phyloP scores from a whole-genome alignment of 1,140 invertebrate genomes.

The Zaprionus davidi region DNA sequence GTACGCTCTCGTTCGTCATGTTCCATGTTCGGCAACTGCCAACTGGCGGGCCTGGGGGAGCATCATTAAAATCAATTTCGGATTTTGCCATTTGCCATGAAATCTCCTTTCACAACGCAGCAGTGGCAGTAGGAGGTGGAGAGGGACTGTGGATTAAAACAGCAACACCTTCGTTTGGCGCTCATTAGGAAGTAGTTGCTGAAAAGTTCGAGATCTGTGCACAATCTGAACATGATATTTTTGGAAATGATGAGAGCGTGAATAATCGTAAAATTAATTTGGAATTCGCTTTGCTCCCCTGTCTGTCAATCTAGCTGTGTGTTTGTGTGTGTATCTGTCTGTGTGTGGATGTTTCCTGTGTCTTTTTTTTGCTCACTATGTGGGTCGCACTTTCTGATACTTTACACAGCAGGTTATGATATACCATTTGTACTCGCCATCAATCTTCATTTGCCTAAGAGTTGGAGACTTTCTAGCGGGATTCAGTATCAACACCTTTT shows the following conservation, averaged over 20 bases:
- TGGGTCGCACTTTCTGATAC: slow-evolving; percentile 3
- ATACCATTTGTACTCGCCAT: slow-evolving; percentile 25
- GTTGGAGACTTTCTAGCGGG: slow-evolving; percentile 12
- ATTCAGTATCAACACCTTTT: slow-evolving; percentile 19
- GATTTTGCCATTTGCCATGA: slow-evolving; percentile 28
- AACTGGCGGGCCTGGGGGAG: not conserved
- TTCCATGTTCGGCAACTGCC: not conserved
- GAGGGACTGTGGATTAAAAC: not conserved
- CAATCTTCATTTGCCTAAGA: slow-evolving; percentile 17
- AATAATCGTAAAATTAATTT: slow-evolving; percentile 9
- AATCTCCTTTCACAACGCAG: slow-evolving; percentile 34
- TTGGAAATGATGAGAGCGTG: slow-evolving; percentile 1
- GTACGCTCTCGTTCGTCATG: slow-evolving; percentile 39
- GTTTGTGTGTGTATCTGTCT: not conserved
- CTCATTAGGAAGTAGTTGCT: slow-evolving; percentile 26
- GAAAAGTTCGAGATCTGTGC: not conserved
- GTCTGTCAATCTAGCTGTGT: too few relatives aligned
- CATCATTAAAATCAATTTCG: slow-evolving; percentile 76
- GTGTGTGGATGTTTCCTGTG: not conserved
- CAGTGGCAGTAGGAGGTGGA: not conserved
- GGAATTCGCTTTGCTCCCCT: not conserved
- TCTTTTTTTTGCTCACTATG: not conserved
- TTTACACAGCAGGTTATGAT: slow-evolving; percentile 11
- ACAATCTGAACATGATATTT: not conserved
- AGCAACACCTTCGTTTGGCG: slow-evolving; percentile 1